Conservation (phyloP, 2,113 vertebrate species). For the Maylandia zebra region DNA sequence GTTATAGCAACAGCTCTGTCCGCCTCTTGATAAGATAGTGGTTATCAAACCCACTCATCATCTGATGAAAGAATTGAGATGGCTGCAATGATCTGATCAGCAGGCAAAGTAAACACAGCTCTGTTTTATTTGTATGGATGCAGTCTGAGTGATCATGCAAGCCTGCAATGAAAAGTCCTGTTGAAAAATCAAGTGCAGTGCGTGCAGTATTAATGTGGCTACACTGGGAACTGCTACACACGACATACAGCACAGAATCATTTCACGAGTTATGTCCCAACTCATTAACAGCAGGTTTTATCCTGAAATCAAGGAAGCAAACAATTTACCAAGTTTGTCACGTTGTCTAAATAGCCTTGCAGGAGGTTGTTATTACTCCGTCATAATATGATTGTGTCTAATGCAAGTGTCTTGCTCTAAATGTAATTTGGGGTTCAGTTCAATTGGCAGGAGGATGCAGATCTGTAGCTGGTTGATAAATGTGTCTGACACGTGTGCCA, state of each 20-base stretch:
- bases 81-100: neutral
- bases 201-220: neutral
- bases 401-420: neutral
- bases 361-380: neutral
- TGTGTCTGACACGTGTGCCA: neutral
- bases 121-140: neutral
- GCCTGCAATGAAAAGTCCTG: neutral
- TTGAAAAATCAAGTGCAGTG: neutral
- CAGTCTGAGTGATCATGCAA: neutral
- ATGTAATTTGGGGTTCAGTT: neutral
- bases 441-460: neutral
- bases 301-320: neutral
- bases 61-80: slow-evolving; percentile 17
- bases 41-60: slow-evolving; percentile 21
- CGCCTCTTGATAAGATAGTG: neutral
- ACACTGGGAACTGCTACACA: neutral
- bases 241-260: neutral
- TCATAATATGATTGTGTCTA: neutral
- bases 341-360: neutral
- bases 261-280: neutral
- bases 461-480: neutral
- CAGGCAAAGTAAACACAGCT: neutral
- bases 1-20: slow-evolving; percentile 16
- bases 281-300: neutral
- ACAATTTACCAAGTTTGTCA: neutral